Evolutionary conservation across 2,113 vertebrate species (phyloP).

Genomic region (Halichoeres trimaculatus): DNA sequence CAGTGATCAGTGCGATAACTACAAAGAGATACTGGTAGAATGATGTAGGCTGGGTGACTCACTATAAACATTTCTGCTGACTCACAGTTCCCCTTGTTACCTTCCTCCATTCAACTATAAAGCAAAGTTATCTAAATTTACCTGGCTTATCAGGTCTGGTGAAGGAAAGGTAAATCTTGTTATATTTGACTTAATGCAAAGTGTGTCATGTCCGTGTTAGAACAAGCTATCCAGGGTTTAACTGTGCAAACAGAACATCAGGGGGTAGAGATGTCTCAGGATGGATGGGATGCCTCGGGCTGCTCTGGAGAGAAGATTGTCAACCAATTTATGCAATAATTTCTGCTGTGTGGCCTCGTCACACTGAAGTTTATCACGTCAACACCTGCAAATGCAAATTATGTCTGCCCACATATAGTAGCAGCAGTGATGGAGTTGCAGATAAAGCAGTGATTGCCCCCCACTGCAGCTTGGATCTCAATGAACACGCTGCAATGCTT

Average conservation of each 20-base stretch:
- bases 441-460: conserved; percentile 53
- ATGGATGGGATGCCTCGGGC: conserved; percentile 18
- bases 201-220: not conserved
- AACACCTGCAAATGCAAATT: not conserved
- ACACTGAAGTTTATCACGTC: conserved; percentile 16
- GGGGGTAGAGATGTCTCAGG: conserved; percentile 26
- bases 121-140: conserved; percentile 40
- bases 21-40: conserved; percentile 42
- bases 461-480: conserved; percentile 47
- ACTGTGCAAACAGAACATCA: conserved; percentile 38
- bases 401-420: not conserved
- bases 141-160: conserved; percentile 1
- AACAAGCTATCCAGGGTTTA: conserved; percentile 13
- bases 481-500: conserved; percentile 41
- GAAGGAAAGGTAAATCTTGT: conserved; percentile 29
- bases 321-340: conserved; percentile 30
- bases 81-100: conserved; percentile 43
- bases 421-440: conserved; percentile 11
- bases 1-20: conserved; percentile 46
- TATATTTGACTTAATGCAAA: conserved; percentile 24
- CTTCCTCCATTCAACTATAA: conserved; percentile 33
- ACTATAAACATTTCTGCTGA: conserved; percentile 62
- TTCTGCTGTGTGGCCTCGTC: conserved; percentile 27
- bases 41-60: conserved; percentile 50
- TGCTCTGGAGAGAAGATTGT: not conserved